Evolutionary conservation across 2,797 vertebrate species (phyloP).

Genomic region (Tachyglossus aculeatus): DNA sequence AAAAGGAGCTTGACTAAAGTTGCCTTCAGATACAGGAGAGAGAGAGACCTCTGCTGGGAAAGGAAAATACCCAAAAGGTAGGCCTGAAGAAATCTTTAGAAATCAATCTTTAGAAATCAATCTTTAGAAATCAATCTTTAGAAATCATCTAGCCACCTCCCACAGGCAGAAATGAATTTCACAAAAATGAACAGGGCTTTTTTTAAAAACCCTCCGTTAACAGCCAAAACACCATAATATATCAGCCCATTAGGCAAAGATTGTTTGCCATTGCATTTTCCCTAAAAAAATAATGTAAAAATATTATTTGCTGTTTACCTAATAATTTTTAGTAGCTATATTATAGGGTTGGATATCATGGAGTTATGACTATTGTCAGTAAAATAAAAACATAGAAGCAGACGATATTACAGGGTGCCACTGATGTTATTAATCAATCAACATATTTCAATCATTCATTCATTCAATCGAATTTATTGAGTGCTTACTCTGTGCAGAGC

Average conservation of each 20-base stretch:
- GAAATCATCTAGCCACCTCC: too few relatives aligned
- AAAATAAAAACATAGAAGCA: too few relatives aligned
- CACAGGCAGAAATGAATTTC: too few relatives aligned
- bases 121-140: background rate
- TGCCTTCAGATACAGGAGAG: constrained; percentile 23
- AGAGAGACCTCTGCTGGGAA: constrained; percentile 32
- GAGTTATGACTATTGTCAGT: too few relatives aligned
- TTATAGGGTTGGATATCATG: too few relatives aligned
- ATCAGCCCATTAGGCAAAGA: background rate
- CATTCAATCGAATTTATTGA: too few relatives aligned
- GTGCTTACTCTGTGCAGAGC: too few relatives aligned
- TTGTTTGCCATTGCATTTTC: constrained; percentile 2
- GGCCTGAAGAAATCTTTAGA: background rate
- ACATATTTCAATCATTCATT: too few relatives aligned
- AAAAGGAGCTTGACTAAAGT: background rate
- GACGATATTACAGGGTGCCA: too few relatives aligned
- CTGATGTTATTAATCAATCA: too few relatives aligned
- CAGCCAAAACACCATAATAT: background rate
- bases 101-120: background rate
- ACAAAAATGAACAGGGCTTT: background rate
- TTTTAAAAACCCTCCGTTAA: background rate
- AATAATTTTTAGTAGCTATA: too few relatives aligned
- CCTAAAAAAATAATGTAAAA: constrained; percentile 16
- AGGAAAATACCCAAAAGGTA: constrained; percentile 15
- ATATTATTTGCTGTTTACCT: too few relatives aligned